phyloP scores from a whole-genome alignment of 92 coral and sea anemone genomes.

The Micromussa lordhowensis region DNA sequence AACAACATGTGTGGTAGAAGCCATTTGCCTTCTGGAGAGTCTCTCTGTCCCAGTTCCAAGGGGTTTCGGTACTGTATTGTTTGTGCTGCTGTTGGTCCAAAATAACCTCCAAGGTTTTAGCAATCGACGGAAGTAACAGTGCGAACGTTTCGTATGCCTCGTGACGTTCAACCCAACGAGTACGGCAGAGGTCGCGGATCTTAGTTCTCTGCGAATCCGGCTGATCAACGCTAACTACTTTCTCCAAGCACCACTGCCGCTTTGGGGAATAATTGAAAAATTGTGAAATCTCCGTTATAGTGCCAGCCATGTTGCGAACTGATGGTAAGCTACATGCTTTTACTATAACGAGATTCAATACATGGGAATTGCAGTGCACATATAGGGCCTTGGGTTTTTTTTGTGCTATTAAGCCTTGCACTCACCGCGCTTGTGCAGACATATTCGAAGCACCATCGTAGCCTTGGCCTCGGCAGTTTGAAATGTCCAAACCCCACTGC shows the following conservation, averaged over 20 bases:
- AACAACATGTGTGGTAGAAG: conserved; percentile 35
- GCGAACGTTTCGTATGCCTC: too few species aligned
- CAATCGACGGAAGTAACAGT: too few species aligned
- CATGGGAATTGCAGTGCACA: conserved; percentile 36
- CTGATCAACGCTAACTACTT: conserved; percentile 17
- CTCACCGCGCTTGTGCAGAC: conserved; percentile 57
- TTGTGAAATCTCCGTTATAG: not conserved
- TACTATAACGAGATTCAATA: not conserved
- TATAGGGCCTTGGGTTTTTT: conserved; percentile 58
- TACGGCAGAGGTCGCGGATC: conserved; percentile 46
- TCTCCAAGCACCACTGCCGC: not conserved
- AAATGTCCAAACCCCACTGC: conserved; percentile 37
- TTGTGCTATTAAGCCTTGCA: conserved; percentile 46
- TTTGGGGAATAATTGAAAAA: too few species aligned
- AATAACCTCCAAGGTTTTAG: too few species aligned
- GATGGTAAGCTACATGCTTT: conserved; percentile 58
- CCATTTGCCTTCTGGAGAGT: conserved; percentile 43
- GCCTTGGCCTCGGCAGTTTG: conserved; percentile 63
- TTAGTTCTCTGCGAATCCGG: conserved; percentile 42
- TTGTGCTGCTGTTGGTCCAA: not conserved
- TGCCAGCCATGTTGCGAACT: conserved; percentile 69
- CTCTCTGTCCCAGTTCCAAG: conserved; percentile 64
- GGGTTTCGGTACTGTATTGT: conserved; percentile 27
- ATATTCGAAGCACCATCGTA: conserved; percentile 56
- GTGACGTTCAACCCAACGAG: too few species aligned